phyloP scores from a whole-genome alignment of 2,888 invertebrate genomes.

The Caenorhabditis doughertyi region DNA sequence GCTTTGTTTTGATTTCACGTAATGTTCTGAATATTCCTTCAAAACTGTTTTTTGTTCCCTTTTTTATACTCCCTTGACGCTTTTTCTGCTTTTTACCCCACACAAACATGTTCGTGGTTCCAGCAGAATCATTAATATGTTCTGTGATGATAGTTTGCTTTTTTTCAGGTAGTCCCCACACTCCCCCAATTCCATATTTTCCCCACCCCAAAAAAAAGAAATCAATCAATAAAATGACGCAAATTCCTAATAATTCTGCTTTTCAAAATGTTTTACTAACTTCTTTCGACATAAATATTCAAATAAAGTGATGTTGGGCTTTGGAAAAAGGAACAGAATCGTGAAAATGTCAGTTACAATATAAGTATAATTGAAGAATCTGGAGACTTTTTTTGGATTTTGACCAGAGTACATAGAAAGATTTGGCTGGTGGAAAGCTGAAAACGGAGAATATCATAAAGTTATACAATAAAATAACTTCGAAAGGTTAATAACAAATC shows the following conservation, averaged over 20 bases:
- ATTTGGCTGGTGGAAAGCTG: too few relatives aligned
- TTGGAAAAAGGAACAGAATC: too few relatives aligned
- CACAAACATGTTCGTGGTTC: not conserved
- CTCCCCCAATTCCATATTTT: not conserved
- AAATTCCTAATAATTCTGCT: not conserved
- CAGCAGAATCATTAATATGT: constrained; percentile 14
- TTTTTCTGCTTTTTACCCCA: not conserved
- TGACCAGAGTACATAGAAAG: not conserved
- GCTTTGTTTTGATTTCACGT: too few relatives aligned
- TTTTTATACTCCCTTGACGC: not conserved
- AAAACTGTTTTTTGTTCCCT: not conserved
- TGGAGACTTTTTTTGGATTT: too few relatives aligned
- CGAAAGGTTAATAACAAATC: not conserved
- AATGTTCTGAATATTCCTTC: too few relatives aligned
- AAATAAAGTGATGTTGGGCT: not conserved
- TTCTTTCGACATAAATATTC: not conserved
- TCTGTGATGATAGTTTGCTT: constrained; percentile 39
- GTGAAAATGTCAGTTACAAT: too few relatives aligned
- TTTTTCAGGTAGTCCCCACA: constrained; percentile 40
- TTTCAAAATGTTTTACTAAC: not conserved
- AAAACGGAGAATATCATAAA: too few relatives aligned
- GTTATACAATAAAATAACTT: too few relatives aligned
- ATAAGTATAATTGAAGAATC: too few relatives aligned
- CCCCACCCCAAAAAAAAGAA: not conserved
- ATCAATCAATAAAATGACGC: constrained; percentile 16